These are phyloP conservation scores for Melipona bicolor DNA, from an alignment of 2,888 invertebrate genomes.

Conservation along the genomic window DNA sequence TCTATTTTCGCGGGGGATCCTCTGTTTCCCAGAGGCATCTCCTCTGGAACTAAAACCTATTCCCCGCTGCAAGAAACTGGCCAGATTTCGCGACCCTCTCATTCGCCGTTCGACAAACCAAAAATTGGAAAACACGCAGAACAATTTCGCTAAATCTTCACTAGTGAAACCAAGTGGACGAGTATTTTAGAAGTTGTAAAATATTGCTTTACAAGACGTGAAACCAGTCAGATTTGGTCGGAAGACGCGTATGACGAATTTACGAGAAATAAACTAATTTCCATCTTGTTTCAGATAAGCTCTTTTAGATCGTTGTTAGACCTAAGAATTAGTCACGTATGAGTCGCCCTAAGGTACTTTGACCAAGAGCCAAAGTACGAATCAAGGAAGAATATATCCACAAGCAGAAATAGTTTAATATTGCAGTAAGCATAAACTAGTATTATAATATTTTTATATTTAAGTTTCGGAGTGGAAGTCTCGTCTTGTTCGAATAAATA, in stretches of 20 bases:
- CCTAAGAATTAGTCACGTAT: no score
- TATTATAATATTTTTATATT: no score
- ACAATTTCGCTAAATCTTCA: no score
- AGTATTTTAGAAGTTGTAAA: background rate
- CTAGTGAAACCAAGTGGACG: background rate
- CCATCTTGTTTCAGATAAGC: background rate
- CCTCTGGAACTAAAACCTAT: background rate
- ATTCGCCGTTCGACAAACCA: background rate
- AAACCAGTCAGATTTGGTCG: no score
- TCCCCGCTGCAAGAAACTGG: background rate
- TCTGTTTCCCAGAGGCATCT: conserved; percentile 1
- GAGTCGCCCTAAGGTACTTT: no score
- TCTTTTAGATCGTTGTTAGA: background rate
- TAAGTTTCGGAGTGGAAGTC: no score
- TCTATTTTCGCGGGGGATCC: conserved; percentile 17
- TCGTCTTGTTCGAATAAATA: no score
- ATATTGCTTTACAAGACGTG: background rate
- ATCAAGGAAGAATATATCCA: no score
- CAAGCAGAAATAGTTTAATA: no score
- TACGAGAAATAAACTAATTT: background rate
- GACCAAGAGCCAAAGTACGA: no score
- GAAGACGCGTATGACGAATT: background rate
- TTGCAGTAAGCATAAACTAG: no score
- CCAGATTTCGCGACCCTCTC: conserved; percentile 6
- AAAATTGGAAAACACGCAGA: background rate